Base-by-base conservation (phyloP, 2,797 vertebrate species). In the Gallinago stenura region DNA sequence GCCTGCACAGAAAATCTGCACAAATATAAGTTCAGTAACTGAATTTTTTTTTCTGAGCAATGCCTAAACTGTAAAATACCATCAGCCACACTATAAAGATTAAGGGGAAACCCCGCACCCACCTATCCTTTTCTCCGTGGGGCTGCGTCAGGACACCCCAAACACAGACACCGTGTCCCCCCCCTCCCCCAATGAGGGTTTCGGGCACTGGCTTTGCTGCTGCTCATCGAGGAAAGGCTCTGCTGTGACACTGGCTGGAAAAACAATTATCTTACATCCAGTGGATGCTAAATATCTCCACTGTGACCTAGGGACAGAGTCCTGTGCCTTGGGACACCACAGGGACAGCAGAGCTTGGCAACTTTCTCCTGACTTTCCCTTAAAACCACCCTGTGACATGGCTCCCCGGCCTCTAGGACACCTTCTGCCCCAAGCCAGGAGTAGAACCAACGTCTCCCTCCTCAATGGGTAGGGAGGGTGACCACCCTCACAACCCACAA, bases 311-410 rank as follows among this genome's bases (percentile, higher is more conserved):
- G 33, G 31, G 68, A 33, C 12, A 26, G 71, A 73, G 51, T 48
- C 46, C 61, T 15, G 43, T 1, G 1, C n/a, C 26, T 22, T 7
- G n/a, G 73, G 41, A 9, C 22, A 56, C 14, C 0, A 0, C 82
- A 82, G 57, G 24, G 6, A 39, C 22, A 58, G 73, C 64, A 5
- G 2, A 37, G 56, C 39, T 50, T 22, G 72, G 51, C 37, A 41
- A 9, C 16, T 77, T 45, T 6, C 11, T 4, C 17, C 33, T 17
- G 37, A 30, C 37, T 50, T 83, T 12, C 54, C 76, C 33, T 35
- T 25, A 35, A 43, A 87, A 58, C 14, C 6, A 30, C 0, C 43
- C 48, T 0, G 0, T 28, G 64, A 9, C 0, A 5, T 14, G 64
- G 68, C 50, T 78, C 16, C 65, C 41, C n/a, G 0, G 83, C 57